Evolutionary conservation across 2,888 invertebrate species (phyloP), one percentile per base, ranked within the genome.

Genomic region (Scaptomyza caliginosa): DNA sequence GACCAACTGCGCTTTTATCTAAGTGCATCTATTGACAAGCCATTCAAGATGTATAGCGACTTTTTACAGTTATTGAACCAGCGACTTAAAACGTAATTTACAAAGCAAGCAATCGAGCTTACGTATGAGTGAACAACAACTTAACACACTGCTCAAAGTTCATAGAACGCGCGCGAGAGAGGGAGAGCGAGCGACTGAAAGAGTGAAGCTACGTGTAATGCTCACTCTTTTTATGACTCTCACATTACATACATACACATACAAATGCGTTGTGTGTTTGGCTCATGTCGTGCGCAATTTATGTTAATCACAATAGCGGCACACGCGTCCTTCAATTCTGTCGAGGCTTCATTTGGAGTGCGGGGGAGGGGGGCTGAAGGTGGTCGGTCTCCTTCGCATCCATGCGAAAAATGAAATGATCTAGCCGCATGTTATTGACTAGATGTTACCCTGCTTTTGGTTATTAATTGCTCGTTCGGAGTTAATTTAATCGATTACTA

Each of bases 261-360:
- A 38, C 11, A 11, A 6, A 19, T 32, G 7, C 30, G 3, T 19
- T 13, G 30, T 21, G 23, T 21, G 26, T 28, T 13, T 42, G 19
- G 13, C 21, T 46, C 46, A 16, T 46, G 46, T 46, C 46, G 46
- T 46, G 78, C 58, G 68, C 74, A 74, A 74, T 74, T 74, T 77
- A 74, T 77, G 74, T 74, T 74, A 74, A 74, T 74, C 77, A 74
- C 62, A 26, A 24, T 13, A 42, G 26, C 32, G 39, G 16, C 26
- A 34, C 23, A 54, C 38, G 30, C 30, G 46, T 46, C 46, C 46
- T 46, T 46, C 46, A 46, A 46, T 30, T 21, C 10, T 21, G 46
- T 32, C 13, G 46, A 10, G 32, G 21, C 30, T 46, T 10, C 30
- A 10, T 4, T 21, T 30, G 30, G 30, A 30, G 30, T n/a, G 30